phyloP scores from a whole-genome alignment of 1,140 invertebrate genomes.

The Tetranychus cinnabarinus region DNA sequence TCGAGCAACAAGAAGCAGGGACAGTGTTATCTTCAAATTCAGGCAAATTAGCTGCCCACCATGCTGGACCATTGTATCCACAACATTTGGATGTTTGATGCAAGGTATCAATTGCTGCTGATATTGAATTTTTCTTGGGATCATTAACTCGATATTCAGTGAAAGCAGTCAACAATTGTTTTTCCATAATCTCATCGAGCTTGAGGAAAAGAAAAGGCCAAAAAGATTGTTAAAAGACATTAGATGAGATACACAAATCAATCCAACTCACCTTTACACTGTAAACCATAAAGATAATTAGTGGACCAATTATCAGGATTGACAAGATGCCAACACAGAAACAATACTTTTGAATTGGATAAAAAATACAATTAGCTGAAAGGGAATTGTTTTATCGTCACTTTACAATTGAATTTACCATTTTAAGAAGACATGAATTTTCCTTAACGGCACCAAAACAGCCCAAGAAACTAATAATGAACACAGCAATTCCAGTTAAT shows the following conservation, averaged over 20 bases:
- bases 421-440: conserved; percentile 25
- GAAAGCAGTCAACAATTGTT: too few relatives aligned
- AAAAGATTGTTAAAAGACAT: too few relatives aligned
- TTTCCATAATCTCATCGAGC: too few relatives aligned
- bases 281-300: too few relatives aligned
- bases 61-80: background rate
- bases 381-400: background rate
- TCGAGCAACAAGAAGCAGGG: background rate
- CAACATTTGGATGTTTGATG: background rate
- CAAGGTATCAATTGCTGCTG: background rate
- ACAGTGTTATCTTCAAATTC: background rate
- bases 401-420: conserved; percentile 20
- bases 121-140: background rate
- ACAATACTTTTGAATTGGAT: background rate
- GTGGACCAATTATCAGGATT: too few relatives aligned
- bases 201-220: too few relatives aligned
- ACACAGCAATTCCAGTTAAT: conserved; percentile 22
- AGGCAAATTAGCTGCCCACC: background rate
- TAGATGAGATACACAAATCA: too few relatives aligned
- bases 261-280: too few relatives aligned
- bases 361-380: background rate
- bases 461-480: conserved; percentile 26
- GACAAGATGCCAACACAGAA: too few relatives aligned
- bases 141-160: too few relatives aligned
- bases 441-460: conserved; percentile 26